Conservation (phyloP, 2,113 vertebrate genomes). For the Zosterops pallidus region DNA sequence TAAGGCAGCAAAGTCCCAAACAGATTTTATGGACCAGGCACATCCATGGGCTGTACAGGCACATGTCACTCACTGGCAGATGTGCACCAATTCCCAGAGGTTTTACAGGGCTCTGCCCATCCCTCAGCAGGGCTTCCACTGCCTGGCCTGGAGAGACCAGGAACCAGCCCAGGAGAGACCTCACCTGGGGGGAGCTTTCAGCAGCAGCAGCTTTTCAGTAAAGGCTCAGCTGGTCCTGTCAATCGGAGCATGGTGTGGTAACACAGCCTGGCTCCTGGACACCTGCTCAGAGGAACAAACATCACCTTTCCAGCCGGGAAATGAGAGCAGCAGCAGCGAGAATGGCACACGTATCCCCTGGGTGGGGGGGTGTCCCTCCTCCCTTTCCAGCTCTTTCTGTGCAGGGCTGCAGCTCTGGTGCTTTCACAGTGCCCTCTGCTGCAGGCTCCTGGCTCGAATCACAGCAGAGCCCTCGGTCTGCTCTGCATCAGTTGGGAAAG, state of each 20-base stretch:
- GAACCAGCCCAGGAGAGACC: not conserved
- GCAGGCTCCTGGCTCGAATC: not conserved
- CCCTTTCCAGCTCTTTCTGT: not conserved
- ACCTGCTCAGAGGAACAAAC: not conserved
- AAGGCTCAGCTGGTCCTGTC: not conserved
- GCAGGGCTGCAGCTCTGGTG: not conserved
- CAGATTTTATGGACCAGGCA: not conserved
- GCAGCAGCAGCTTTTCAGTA: accelerated
- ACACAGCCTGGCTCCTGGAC: not conserved
- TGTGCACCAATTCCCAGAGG: not conserved
- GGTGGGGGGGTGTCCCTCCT: accelerated
- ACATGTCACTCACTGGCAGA: accelerated
- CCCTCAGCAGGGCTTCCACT: not conserved
- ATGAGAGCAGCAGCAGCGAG: not conserved
- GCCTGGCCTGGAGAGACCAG: not conserved
- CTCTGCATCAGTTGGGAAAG: not conserved
- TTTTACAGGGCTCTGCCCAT: not conserved
- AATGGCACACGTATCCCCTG: accelerated
- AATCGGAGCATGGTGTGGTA: not conserved
- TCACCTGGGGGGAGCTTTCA: not conserved
- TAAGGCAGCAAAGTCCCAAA: not conserved
- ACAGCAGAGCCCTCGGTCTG: not conserved
- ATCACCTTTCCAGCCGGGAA: not conserved
- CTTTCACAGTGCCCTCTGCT: slow-evolving; percentile 22
- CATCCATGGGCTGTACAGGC: not conserved